A percentile compares a stretch with the other conserved stretches of the same genome.
Conservation (phyloP, 2,888 invertebrate genomes). For the Hemithea aestivaria region DNA sequence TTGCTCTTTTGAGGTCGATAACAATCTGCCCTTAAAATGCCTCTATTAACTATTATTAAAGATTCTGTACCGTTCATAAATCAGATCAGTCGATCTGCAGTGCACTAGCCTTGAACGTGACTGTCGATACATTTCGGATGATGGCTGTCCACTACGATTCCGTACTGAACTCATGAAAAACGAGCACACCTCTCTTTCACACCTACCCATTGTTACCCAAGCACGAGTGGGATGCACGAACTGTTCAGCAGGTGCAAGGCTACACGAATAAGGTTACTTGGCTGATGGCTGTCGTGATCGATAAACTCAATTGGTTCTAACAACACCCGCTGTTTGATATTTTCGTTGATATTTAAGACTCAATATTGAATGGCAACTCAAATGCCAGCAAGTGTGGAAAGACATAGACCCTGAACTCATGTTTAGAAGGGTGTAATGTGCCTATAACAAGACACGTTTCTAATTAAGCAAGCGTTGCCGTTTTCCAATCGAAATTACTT, state of each 20-base stretch:
- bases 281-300: constrained; percentile 32
- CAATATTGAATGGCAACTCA: constrained; percentile 22
- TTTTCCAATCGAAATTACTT: constrained; percentile 12
- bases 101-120: constrained; percentile 61
- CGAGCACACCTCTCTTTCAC: constrained; percentile 9
- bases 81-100: constrained; percentile 52
- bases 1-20: too few species aligned
- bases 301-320: constrained; percentile 27
- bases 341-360: constrained; percentile 19
- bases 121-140: constrained; percentile 37
- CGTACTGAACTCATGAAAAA: constrained; percentile 14
- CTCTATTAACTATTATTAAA: too few species aligned
- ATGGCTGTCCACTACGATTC: constrained; percentile 20
- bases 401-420: constrained; percentile 48
- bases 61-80: constrained; percentile 6
- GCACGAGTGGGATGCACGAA: constrained; percentile 12
- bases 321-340: constrained; percentile 11
- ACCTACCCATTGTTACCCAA: constrained; percentile 1
- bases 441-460: constrained; percentile 11
- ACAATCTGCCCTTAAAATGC: too few species aligned
- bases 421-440: constrained; percentile 43
- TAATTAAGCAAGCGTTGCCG: constrained; percentile 14
- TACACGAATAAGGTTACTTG: constrained; percentile 35
- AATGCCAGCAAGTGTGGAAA: constrained; percentile 27
- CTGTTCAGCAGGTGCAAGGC: constrained; percentile 42